Evolutionary conservation across 2,797 vertebrate genomes (phyloP).

Genomic region (Halcyon badia): DNA sequence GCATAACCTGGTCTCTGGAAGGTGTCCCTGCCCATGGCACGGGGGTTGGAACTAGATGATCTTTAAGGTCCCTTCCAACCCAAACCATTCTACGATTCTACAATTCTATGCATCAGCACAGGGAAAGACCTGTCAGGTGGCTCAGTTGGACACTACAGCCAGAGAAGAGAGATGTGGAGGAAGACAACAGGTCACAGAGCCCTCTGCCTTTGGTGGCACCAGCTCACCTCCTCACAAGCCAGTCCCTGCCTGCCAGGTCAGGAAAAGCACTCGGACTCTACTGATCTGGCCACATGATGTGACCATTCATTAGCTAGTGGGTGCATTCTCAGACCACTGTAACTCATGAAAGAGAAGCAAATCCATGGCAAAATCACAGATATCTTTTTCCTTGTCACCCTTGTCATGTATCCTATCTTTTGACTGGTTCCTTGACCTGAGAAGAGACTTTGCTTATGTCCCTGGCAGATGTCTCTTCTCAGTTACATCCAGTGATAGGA

Average conservation of each 20-base stretch:
- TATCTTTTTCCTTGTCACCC: neutral
- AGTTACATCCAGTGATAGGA: too few species aligned
- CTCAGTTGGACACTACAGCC: fast-evolving
- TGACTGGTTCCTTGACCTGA: neutral
- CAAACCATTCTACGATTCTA: too few species aligned
- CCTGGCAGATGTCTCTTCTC: neutral
- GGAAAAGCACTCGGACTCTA: fast-evolving
- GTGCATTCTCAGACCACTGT: neutral
- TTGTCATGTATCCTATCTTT: neutral
- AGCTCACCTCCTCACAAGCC: neutral
- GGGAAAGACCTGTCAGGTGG: neutral
- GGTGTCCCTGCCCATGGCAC: too few species aligned
- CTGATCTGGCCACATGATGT: neutral
- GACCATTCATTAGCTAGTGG: neutral
- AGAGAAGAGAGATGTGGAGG: neutral
- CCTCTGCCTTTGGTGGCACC: neutral
- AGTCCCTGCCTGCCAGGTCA: neutral
- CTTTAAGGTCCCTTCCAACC: too few species aligned
- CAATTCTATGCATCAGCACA: neutral
- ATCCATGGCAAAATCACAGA: neutral
- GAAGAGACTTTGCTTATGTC: neutral
- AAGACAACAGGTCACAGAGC: neutral
- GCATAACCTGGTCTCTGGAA: too few species aligned
- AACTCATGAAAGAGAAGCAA: neutral
- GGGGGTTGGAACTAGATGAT: too few species aligned